Percentiles rank a stretch among this genome's conserved stretches.
These are phyloP conservation scores for Cyprinus carpio DNA, from an alignment of 2,113 vertebrate species.

Conservation along the genomic window DNA sequence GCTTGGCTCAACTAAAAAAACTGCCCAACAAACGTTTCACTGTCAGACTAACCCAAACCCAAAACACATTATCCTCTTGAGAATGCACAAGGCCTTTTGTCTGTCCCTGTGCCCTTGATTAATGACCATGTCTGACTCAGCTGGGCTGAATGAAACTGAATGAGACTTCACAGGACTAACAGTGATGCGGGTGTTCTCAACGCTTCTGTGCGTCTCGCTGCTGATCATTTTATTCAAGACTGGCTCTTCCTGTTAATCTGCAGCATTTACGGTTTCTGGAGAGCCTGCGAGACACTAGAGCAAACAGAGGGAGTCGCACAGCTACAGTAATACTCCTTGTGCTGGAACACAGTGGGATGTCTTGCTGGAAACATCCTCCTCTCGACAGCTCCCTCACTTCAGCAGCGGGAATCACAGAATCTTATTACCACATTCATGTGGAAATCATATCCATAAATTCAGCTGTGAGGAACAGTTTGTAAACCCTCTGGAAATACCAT, in stretches of 20 bases:
- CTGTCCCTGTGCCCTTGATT: slow-evolving; percentile 16
- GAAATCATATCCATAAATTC: not conserved
- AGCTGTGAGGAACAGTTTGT: not conserved
- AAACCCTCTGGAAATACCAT: not conserved
- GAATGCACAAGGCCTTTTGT: slow-evolving; percentile 33
- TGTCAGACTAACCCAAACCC: slow-evolving; percentile 10
- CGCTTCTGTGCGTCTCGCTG: not conserved
- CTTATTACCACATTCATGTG: not conserved
- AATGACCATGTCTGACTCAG: slow-evolving; percentile 27
- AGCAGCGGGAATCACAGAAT: not conserved
- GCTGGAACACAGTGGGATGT: slow-evolving; percentile 1
- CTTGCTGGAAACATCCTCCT: slow-evolving; percentile 3
- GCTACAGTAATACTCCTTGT: slow-evolving; percentile 11
- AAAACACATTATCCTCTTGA: slow-evolving; percentile 42
- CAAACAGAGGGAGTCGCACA: not conserved
- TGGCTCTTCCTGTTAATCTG: slow-evolving; percentile 13
- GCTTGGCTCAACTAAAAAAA: not conserved
- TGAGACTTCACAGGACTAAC: not conserved
- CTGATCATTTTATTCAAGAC: not conserved
- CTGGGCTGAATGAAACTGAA: slow-evolving; percentile 9
- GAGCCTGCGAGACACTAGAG: not conserved
- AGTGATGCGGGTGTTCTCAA: not conserved
- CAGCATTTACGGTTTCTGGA: not conserved
- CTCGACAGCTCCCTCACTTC: not conserved
- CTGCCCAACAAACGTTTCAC: not conserved